Evolutionary conservation across 2,888 invertebrate genomes (phyloP), one percentile per base, ranked within the genome.

Genomic region (Geophilus truncorum): DNA sequence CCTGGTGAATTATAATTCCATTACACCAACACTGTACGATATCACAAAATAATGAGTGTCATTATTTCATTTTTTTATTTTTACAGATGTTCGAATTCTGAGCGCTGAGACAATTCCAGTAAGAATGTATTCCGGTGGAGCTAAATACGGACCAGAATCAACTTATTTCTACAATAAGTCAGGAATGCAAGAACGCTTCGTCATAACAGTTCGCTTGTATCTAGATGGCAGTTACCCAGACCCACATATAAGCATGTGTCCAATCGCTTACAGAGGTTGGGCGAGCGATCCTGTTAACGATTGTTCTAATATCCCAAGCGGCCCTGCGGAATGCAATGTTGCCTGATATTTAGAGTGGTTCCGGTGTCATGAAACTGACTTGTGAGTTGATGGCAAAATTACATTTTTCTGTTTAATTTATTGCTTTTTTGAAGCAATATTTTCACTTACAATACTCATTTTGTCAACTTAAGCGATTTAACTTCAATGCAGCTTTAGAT

Each of bases 71-170:
- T 78, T 34, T 25, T 28, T 25, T 28, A 32, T 18, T 78, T 78
- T 34, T 34, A 2, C 40, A 79, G 79, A 79, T 57, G 79, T 57
- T 1, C 45, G 34, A 2, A 51, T 79, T 25, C 23, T 79, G 23
- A 79, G 79, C n/a, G 79, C 79, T 5, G 79, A 79, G n/a, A 79
- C 51, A 4, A 15, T 25, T 3, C 28, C 79, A 12, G 79, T 79
- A 15, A 3, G 57, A 23, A 79, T 79, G 79, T 79, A 79, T 25
- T n/a, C 51, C 5, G 30, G 57, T 9, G 57, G 45, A 28, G 57
- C 25, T 6, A 25, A 25, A 30, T 40, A 79, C 7, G 79, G 79
- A 1, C 79, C 79, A 25, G 79, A 79, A 15, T 21, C 57, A 2
- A 51, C 79, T 21, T 79, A 51, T 23, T 79, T 79, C 12, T 79